A percentile compares a stretch with the other conserved stretches of the same genome.
Conservation (phyloP, 2,888 invertebrate genomes). For the Chrysina gloriosa region DNA sequence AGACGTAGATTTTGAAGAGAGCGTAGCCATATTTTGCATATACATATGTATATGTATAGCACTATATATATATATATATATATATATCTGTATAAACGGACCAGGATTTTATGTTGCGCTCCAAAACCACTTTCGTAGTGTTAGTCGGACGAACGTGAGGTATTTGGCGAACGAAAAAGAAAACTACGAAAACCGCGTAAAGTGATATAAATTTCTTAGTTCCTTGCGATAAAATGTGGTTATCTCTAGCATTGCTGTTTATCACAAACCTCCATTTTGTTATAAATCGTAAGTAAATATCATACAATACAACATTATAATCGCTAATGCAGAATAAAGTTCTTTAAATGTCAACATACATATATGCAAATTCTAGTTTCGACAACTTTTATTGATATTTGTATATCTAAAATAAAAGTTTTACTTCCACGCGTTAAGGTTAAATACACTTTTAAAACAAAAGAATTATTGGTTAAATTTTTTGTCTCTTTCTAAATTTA, state of each 20-base stretch:
- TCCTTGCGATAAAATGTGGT: background rate
- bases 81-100: background rate
- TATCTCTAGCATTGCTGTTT: background rate
- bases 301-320: background rate
- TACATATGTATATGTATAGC: background rate
- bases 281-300: background rate
- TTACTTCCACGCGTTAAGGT: too few species aligned
- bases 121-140: too few species aligned
- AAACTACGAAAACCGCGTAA: background rate
- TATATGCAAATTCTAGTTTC: too few species aligned
- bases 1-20: conserved; percentile 14
- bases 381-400: too few species aligned
- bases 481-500: too few species aligned
- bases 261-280: background rate
- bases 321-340: background rate
- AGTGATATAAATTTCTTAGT: background rate
- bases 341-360: too few species aligned
- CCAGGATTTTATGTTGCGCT: background rate
- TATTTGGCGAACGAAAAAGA: background rate
- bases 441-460: too few species aligned
- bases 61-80: background rate
- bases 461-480: too few species aligned
- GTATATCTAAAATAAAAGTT: too few species aligned
- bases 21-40: background rate
- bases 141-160: background rate